Evolutionary conservation across 2,797 vertebrate species (phyloP).

Genomic region (Pangasius macronema): DNA sequence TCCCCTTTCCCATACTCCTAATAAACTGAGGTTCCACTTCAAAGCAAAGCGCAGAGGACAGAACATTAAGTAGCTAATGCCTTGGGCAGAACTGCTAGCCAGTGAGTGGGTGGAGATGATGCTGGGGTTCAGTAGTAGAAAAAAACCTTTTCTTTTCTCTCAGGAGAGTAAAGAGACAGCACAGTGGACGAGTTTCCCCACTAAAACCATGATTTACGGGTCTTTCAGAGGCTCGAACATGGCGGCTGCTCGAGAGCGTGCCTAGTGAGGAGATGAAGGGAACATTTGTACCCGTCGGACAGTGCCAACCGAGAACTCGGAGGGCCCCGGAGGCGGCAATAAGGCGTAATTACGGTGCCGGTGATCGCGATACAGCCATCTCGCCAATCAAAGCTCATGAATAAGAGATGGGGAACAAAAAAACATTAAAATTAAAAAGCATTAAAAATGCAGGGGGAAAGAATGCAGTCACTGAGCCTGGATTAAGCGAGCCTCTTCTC

Average conservation of each 20-base stretch:
- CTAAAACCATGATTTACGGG: neutral
- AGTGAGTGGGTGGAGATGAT: neutral
- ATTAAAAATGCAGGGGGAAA: slow-evolving; percentile 72
- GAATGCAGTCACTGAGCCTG: slow-evolving; percentile 33
- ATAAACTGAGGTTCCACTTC: slow-evolving; percentile 38
- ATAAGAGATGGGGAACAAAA: slow-evolving; percentile 72
- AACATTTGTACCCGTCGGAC: neutral
- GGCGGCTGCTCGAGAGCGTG: neutral
- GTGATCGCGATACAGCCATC: slow-evolving; percentile 59
- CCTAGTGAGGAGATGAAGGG: slow-evolving; percentile 1
- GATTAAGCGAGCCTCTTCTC: slow-evolving; percentile 33
- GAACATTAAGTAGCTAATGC: slow-evolving; percentile 39
- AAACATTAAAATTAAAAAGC: slow-evolving; percentile 74
- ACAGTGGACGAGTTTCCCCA: neutral
- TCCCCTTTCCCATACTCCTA: slow-evolving; percentile 15
- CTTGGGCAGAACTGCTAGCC: slow-evolving; percentile 28
- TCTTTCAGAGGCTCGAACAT: neutral
- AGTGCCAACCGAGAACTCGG: slow-evolving; percentile 42
- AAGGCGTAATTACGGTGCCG: slow-evolving; percentile 52
- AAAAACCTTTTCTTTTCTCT: neutral
- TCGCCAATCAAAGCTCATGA: slow-evolving; percentile 77
- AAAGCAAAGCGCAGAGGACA: slow-evolving; percentile 34
- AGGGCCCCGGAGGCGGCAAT: slow-evolving; percentile 53
- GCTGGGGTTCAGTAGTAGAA: neutral
- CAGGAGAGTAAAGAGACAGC: neutral